Percentiles rank a stretch among this genome's conserved stretches.
Evolutionary conservation across 2,113 vertebrate genomes (phyloP).

Genomic region (Mustelus asterias): DNA sequence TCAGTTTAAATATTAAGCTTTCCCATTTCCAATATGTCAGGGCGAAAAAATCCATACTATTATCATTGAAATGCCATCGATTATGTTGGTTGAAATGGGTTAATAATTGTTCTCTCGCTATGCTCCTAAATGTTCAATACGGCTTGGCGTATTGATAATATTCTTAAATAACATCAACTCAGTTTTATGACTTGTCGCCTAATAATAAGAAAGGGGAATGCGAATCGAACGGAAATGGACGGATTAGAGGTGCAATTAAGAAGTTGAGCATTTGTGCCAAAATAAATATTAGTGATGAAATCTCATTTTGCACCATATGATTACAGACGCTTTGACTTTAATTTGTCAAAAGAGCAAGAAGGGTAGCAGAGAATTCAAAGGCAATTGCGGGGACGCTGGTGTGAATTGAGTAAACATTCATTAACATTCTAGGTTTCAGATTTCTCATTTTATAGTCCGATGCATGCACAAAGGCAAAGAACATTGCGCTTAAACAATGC

Average conservation of each 20-base stretch:
- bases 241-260: not conserved
- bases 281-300: not conserved
- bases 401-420: slow-evolving; percentile 14
- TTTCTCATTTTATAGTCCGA: not conserved
- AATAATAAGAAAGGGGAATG: not conserved
- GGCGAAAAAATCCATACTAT: not conserved
- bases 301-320: not conserved
- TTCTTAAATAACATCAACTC: slow-evolving; percentile 18
- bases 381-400: not conserved
- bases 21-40: not conserved
- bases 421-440: not conserved
- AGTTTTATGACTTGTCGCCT: not conserved
- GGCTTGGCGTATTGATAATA: not conserved
- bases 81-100: slow-evolving; percentile 21
- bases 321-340: not conserved
- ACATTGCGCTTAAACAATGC: not conserved
- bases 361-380: not conserved
- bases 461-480: not conserved
- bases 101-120: slow-evolving; percentile 24
- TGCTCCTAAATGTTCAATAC: not conserved
- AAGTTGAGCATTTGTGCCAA: not conserved
- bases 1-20: not conserved
- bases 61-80: slow-evolving; percentile 24
- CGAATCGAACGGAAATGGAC: slow-evolving; percentile 16
- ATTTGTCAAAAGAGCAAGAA: slow-evolving; percentile 4